A percentile compares a stretch with the other conserved stretches of the same genome.
Conservation (phyloP, 2,113 vertebrate species). For the Ia io region DNA sequence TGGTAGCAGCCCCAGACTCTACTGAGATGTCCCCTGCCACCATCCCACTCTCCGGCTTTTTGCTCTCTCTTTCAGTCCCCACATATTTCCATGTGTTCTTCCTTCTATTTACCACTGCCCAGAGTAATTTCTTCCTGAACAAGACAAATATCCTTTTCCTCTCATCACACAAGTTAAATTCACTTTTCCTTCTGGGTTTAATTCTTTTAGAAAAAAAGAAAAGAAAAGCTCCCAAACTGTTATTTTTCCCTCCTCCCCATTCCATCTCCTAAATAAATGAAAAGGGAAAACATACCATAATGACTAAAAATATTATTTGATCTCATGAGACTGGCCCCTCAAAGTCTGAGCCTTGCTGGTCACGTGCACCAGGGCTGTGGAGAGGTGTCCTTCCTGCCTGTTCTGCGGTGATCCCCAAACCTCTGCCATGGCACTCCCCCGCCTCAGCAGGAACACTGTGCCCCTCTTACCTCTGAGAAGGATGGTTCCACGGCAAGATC, state of each 20-base stretch:
- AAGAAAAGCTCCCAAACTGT: not conserved
- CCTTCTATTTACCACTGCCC: not conserved
- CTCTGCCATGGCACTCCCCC: rapidly evolving
- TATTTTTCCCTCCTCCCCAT: not conserved
- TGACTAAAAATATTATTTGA: not conserved
- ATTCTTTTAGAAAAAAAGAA: not conserved
- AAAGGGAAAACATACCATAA: not conserved
- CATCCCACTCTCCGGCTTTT: not conserved
- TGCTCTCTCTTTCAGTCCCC: not conserved
- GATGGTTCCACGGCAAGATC: not conserved
- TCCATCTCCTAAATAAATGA: not conserved
- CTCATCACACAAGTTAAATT: not conserved
- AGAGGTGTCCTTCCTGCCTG: not conserved
- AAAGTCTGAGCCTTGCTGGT: not conserved
- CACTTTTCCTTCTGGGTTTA: not conserved
- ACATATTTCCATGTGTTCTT: not conserved
- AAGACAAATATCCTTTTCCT: not conserved
- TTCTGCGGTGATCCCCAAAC: rapidly evolving
- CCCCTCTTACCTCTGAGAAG: not conserved
- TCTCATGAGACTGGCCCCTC: not conserved
- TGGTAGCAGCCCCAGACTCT: not conserved
- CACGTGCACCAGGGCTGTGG: not conserved
- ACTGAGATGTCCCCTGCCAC: not conserved
- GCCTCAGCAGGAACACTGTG: not conserved
- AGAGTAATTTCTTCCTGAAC: not conserved